Evolutionary conservation across 1,140 invertebrate species (phyloP).

Genomic region (Paraescarpia echinospica): DNA sequence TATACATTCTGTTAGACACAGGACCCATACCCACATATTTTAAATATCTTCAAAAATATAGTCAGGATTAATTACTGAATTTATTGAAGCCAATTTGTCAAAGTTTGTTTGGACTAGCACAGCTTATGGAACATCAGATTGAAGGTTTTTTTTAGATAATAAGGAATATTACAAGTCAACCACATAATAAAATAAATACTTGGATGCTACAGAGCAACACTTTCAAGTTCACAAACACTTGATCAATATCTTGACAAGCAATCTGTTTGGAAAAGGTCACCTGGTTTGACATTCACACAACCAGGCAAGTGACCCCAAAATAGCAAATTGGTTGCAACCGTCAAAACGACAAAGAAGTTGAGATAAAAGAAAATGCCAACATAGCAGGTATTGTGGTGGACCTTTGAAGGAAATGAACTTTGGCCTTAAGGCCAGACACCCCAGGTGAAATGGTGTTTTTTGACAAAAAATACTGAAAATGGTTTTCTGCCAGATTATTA

Average conservation of each 20-base stretch:
- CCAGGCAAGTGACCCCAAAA: background rate
- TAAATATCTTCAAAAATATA: background rate
- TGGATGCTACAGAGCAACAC: constrained; percentile 1
- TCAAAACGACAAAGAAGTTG: background rate
- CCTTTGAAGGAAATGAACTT: background rate
- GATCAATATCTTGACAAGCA: background rate
- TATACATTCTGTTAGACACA: background rate
- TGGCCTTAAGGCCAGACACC: background rate
- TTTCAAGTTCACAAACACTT: background rate
- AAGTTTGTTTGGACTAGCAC: background rate
- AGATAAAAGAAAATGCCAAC: background rate
- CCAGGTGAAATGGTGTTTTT: too few relatives aligned
- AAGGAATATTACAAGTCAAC: background rate
- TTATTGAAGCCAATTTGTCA: too few relatives aligned
- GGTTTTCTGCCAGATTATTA: too few relatives aligned
- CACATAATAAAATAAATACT: too few relatives aligned
- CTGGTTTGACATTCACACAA: background rate
- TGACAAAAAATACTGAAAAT: too few relatives aligned
- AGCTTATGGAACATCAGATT: background rate
- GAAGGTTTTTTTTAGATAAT: too few relatives aligned
- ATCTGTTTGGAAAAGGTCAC: background rate
- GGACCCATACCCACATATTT: background rate
- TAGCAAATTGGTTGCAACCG: background rate
- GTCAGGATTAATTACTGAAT: background rate
- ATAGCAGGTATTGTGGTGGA: background rate